Evolutionary conservation across 2,888 invertebrate species (phyloP).

Genomic region (Diadegma fenestrale): DNA sequence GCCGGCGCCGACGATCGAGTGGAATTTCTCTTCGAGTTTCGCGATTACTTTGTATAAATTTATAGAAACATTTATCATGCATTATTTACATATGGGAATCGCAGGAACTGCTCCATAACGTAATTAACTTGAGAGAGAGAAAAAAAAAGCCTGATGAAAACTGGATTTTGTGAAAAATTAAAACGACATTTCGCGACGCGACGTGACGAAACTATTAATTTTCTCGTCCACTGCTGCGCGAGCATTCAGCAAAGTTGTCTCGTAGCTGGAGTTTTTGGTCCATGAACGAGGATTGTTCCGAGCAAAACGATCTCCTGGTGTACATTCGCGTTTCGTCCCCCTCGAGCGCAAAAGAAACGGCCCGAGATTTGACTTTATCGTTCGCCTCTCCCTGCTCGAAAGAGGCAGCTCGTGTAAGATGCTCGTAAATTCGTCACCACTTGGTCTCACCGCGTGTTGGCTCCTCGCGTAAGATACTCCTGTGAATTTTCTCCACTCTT

Average conservation of each 20-base stretch:
- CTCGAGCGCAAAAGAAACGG: neutral
- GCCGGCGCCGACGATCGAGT: slow-evolving; percentile 59
- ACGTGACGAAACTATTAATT: neutral
- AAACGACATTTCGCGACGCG: neutral
- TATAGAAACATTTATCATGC: neutral
- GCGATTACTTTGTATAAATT: slow-evolving; percentile 44
- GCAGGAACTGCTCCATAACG: neutral
- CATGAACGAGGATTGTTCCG: slow-evolving; percentile 31
- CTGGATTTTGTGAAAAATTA: neutral
- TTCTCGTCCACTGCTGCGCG: neutral
- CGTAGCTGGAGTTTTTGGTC: slow-evolving; percentile 23
- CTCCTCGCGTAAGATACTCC: slow-evolving; percentile 66
- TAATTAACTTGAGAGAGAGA: neutral
- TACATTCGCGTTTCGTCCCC: slow-evolving; percentile 33
- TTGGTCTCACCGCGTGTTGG: slow-evolving; percentile 68
- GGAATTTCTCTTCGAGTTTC: slow-evolving; percentile 57
- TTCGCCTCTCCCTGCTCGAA: slow-evolving; percentile 68
- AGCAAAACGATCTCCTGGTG: slow-evolving; percentile 3
- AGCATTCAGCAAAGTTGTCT: neutral
- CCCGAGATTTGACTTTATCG: slow-evolving; percentile 58
- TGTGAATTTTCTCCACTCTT: slow-evolving; percentile 71
- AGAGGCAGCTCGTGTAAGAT: slow-evolving; percentile 75
- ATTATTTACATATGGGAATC: neutral
- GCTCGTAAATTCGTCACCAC: slow-evolving; percentile 81
- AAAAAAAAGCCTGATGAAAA: neutral